Evolutionary conservation across 1,140 invertebrate genomes (phyloP).

Genomic region (Drosophila tropicalis): DNA sequence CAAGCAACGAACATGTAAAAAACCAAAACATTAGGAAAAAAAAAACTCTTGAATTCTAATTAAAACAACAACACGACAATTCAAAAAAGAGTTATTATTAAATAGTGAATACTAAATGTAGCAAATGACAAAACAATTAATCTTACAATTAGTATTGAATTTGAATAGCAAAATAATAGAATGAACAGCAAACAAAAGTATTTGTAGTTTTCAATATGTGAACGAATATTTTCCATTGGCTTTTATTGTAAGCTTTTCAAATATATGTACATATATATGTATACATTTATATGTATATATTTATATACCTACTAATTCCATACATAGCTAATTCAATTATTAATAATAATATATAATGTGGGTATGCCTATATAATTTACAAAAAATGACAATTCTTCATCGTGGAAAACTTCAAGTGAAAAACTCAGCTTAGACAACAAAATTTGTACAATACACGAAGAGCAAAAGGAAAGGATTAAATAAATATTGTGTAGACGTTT

Average conservation of each 20-base stretch:
- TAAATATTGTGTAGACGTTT: background rate
- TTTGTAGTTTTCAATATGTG: conserved; percentile 24
- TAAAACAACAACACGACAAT: background rate
- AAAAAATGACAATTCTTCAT: conserved; percentile 14
- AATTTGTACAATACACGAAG: conserved; percentile 58
- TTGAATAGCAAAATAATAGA: conserved; percentile 28
- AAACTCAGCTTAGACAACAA: conserved; percentile 34
- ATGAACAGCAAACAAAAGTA: conserved; percentile 1
- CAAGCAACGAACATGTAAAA: conserved; percentile 46
- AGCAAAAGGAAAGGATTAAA: conserved; percentile 4
- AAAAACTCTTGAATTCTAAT: conserved; percentile 7
- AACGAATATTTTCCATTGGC: conserved; percentile 32
- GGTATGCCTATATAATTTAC: conserved; percentile 13
- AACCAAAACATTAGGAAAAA: background rate
- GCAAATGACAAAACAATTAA: conserved; percentile 37
- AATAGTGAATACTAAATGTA: conserved; percentile 19
- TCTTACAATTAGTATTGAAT: conserved; percentile 26
- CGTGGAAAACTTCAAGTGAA: background rate
- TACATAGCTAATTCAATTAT: conserved; percentile 12
- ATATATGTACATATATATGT: conserved; percentile 9
- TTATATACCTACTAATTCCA: background rate
- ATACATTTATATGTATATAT: conserved; percentile 21
- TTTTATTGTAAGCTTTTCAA: conserved; percentile 23
- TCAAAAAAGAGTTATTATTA: conserved; percentile 5
- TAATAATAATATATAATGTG: too few relatives aligned